These are phyloP conservation scores for Ameiurus melas DNA, from an alignment of 2,113 vertebrate species.

Conservation along the genomic window DNA sequence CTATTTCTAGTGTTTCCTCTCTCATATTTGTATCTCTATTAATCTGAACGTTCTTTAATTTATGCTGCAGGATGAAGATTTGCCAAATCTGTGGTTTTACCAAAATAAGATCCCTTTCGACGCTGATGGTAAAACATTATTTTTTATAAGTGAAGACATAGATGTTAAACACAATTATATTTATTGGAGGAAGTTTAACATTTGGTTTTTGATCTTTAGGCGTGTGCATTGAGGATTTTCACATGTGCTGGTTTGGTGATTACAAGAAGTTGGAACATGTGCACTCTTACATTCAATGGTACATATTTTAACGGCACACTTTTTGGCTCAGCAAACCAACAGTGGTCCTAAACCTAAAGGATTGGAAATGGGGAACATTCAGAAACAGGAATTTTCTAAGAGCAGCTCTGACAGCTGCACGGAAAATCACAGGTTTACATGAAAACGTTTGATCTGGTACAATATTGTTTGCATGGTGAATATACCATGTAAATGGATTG, in stretches of 20 bases:
- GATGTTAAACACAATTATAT: not conserved
- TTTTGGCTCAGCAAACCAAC: not conserved
- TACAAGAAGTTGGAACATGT: constrained; percentile 78
- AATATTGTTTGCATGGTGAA: not conserved
- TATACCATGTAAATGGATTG: not conserved
- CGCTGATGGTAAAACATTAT: constrained; percentile 70
- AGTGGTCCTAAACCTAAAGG: not conserved
- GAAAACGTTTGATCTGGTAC: not conserved
- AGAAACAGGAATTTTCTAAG: not conserved
- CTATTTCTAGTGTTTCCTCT: not conserved
- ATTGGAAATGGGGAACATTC: not conserved
- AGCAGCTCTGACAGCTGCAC: not conserved
- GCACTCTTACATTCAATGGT: constrained; percentile 94
- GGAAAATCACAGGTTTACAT: not conserved
- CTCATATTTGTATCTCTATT: not conserved
- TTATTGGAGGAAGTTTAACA: not conserved
- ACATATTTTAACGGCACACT: constrained; percentile 47
- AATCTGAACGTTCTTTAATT: not conserved
- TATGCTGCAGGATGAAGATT: constrained; percentile 48
- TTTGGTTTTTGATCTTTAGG: constrained; percentile 60
- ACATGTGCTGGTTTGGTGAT: constrained; percentile 69
- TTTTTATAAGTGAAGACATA: constrained; percentile 2
- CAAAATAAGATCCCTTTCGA: constrained; percentile 67
- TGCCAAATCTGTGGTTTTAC: constrained; percentile 84
- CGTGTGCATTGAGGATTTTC: constrained; percentile 71